A percentile compares a stretch with the other conserved stretches of the same genome.
Conservation (phyloP, 2,888 invertebrate species). For the Tenthredo amoena region DNA sequence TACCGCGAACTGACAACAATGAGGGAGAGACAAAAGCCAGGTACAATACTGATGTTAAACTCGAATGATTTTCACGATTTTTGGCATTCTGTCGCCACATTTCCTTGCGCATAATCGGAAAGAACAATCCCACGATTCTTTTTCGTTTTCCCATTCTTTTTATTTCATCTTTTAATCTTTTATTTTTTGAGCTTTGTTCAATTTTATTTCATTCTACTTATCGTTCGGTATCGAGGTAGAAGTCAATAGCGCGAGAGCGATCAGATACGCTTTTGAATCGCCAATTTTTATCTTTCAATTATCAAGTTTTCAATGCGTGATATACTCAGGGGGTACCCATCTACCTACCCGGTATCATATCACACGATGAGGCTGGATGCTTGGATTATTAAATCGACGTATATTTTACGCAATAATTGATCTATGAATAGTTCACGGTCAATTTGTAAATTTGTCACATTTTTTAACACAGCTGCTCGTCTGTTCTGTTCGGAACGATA, state of each 20-base stretch:
- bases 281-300: background rate
- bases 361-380: background rate
- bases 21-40: constrained; percentile 76
- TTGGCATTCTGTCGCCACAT: constrained; percentile 68
- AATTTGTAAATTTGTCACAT: too few relatives aligned
- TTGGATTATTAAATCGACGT: background rate
- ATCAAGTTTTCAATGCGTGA: background rate
- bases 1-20: constrained; percentile 74
- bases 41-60: constrained; percentile 77
- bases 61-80: constrained; percentile 78
- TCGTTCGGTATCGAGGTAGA: background rate
- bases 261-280: constrained; percentile 18
- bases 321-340: background rate
- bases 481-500: background rate
- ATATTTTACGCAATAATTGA: background rate
- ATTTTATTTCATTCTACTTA: background rate
- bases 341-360: background rate
- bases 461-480: too few relatives aligned
- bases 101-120: constrained; percentile 26
- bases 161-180: too few relatives aligned
- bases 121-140: constrained; percentile 18
- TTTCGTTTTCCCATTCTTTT: background rate
- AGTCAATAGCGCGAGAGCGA: background rate
- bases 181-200: background rate
- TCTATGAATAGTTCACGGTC: too few relatives aligned